phyloP scores from a whole-genome alignment of 2,113 vertebrate species.

The Gymnobelideus leadbeateri region DNA sequence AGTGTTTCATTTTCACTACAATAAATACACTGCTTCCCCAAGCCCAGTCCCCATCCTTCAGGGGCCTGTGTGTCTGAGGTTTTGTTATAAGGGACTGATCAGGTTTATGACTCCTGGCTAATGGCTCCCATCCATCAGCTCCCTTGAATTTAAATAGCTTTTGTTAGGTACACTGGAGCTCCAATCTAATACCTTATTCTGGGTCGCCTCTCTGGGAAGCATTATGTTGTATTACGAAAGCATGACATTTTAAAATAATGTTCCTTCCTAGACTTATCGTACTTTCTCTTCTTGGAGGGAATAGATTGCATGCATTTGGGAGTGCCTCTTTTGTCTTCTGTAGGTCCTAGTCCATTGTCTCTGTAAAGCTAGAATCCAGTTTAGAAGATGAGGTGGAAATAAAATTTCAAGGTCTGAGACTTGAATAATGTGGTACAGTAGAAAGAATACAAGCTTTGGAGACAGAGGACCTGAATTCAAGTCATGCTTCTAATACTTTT shows the following conservation, averaged over 20 bases:
- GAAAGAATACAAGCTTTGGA: not conserved
- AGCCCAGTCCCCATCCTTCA: not conserved
- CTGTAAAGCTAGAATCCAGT: not conserved
- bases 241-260: not conserved
- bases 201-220: not conserved
- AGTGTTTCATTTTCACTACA: not conserved
- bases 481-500: not conserved
- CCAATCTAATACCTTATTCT: accelerated
- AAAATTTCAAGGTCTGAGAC: not conserved
- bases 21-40: not conserved
- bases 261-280: constrained; percentile 5
- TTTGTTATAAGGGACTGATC: constrained; percentile 17
- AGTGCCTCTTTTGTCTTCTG: not conserved
- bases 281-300: constrained; percentile 27
- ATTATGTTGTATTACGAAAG: not conserved
- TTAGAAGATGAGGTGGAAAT: not conserved
- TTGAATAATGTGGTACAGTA: not conserved
- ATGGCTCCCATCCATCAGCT: not conserved
- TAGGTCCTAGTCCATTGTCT: not conserved
- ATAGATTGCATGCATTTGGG: not conserved
- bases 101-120: constrained; percentile 25
- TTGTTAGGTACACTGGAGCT: not conserved
- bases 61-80: not conserved
- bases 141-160: not conserved
- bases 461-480: not conserved